Evolutionary conservation across 1,140 invertebrate species (phyloP).

Genomic region (Ridgeia piscesae): DNA sequence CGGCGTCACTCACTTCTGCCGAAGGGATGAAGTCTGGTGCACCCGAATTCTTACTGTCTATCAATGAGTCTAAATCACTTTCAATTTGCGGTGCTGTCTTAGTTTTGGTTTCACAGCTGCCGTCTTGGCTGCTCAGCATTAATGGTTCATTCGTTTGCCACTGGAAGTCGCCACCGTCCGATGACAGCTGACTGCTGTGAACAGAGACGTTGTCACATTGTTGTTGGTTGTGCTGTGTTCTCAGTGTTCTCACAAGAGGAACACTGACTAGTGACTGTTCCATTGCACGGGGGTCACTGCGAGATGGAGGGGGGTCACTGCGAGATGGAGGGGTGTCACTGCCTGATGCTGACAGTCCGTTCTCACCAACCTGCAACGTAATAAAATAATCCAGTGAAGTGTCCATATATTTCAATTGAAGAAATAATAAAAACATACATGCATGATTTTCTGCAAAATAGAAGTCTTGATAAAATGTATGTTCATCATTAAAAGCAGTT

Average conservation of each 20-base stretch:
- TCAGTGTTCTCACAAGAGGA: not conserved
- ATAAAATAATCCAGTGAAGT: not conserved
- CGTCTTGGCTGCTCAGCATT: not conserved
- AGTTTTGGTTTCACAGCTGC: not conserved
- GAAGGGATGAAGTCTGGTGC: not conserved
- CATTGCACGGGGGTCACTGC: not conserved
- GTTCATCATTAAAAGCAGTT: no score
- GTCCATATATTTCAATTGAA: not conserved
- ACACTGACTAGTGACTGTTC: not conserved
- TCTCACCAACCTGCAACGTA: not conserved
- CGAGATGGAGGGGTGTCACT: not conserved
- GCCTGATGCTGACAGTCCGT: not conserved
- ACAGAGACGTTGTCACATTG: not conserved
- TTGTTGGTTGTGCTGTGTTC: not conserved
- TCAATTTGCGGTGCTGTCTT: not conserved
- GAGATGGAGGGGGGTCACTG: no score
- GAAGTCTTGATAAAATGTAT: no score
- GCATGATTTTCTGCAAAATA: no score
- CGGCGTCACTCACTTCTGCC: not conserved
- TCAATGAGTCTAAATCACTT: not conserved
- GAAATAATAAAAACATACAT: no score
- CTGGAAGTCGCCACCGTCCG: not conserved
- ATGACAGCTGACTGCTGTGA: not conserved
- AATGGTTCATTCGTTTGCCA: not conserved
- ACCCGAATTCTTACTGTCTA: not conserved